Evolutionary conservation across 2,113 vertebrate species (phyloP).

Genomic region (Chroicocephalus ridibundus): DNA sequence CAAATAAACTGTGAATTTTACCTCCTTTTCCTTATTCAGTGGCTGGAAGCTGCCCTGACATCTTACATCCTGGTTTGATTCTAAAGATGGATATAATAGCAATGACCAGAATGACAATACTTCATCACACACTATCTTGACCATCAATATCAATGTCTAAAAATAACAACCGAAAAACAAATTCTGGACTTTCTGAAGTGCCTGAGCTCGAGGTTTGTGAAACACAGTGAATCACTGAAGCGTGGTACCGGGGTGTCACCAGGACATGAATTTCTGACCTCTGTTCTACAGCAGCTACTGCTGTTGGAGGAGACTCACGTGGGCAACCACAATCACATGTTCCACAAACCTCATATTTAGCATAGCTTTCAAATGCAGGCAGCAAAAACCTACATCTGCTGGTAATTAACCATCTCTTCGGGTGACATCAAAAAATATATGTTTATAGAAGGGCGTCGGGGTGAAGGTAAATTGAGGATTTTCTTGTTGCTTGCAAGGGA

Average conservation of each 20-base stretch:
- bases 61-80: background rate
- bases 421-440: fast-evolving
- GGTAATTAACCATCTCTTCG: background rate
- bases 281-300: background rate
- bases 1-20: background rate
- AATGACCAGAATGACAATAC: background rate
- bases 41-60: background rate
- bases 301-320: background rate
- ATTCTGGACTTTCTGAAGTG: background rate
- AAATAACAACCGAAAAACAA: background rate
- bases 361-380: background rate
- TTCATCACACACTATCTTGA: background rate
- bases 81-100: background rate
- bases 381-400: background rate
- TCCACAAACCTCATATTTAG: background rate
- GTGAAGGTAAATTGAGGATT: background rate
- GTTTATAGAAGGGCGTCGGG: background rate
- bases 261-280: background rate
- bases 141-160: background rate
- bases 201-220: background rate
- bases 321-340: background rate
- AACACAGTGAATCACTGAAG: background rate
- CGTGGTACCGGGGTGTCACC: fast-evolving
- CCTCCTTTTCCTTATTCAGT: background rate
- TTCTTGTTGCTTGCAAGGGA: background rate